phyloP scores from a whole-genome alignment of 2,113 vertebrate genomes.

The Eupsittula cactorum region DNA sequence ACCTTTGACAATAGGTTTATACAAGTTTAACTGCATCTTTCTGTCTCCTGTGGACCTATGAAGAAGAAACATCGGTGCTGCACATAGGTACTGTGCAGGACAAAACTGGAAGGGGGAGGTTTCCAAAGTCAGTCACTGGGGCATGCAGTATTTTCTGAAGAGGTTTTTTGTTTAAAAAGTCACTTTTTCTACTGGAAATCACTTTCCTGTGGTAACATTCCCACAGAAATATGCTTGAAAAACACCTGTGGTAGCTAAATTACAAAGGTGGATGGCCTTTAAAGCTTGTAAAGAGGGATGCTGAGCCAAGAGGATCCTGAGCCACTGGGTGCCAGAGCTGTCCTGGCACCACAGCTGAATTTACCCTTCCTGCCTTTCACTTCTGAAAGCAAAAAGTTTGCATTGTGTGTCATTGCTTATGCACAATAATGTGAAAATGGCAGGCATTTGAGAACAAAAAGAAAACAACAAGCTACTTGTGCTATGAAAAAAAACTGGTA shows the following conservation, averaged over 20 bases:
- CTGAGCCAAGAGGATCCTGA: not conserved
- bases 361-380: not conserved
- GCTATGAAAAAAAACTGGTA: not conserved
- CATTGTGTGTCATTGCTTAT: not conserved
- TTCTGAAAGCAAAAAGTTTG: not conserved
- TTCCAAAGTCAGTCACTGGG: not conserved
- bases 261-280: not conserved
- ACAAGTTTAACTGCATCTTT: not conserved
- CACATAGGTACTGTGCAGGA: not conserved
- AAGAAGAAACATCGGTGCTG: not conserved
- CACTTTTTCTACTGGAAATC: not conserved
- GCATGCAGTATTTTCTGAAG: not conserved
- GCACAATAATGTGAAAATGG: not conserved
- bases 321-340: not conserved
- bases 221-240: not conserved
- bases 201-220: not conserved
- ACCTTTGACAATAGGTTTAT: not conserved
- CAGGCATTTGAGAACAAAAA: not conserved
- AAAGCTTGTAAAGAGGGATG: not conserved
- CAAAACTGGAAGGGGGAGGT: not conserved
- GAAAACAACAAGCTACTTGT: not conserved
- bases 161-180: not conserved
- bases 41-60: not conserved
- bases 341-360: not conserved
- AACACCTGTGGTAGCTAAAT: not conserved